Conservation (phyloP, 1,140 invertebrate species). For the Nixonia krombeini region DNA sequence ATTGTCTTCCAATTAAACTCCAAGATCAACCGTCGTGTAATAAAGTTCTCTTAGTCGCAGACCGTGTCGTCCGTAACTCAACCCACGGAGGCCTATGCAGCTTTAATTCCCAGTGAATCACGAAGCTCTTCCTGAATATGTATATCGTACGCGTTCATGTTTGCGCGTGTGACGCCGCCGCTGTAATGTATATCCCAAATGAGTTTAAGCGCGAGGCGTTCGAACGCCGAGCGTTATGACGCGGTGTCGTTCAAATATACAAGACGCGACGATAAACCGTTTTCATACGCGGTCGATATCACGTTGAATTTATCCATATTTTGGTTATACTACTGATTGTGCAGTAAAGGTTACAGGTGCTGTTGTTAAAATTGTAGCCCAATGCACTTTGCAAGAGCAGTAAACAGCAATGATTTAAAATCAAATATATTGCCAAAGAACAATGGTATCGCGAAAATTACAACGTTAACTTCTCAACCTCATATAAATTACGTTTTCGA, state of each 20-base stretch:
- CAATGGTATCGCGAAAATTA: no score
- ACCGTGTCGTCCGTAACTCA: constrained; percentile 12
- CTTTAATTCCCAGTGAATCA: constrained; percentile 15
- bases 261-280: constrained; percentile 17
- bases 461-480: no score
- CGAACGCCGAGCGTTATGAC: constrained; percentile 17
- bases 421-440: no score
- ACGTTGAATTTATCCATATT: no score
- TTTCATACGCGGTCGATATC: constrained; percentile 21
- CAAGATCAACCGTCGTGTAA: constrained; percentile 1
- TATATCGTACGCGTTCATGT: constrained; percentile 29
- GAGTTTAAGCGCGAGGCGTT: constrained; percentile 26
- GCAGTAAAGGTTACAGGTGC: no score
- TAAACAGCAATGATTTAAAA: no score
- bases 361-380: no score
- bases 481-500: no score
- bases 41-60: constrained; percentile 4
- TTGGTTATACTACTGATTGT: no score
- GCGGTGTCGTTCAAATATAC: no score
- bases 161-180: constrained; percentile 13
- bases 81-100: constrained; percentile 3
- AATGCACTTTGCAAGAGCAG: no score
- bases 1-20: constrained; percentile 11
- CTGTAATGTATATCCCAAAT: constrained; percentile 20
- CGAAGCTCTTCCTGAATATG: constrained; percentile 24